Evolutionary conservation across 2,797 vertebrate genomes (phyloP), one percentile per base, ranked within the genome.

Genomic region (Sebastes oblongus): DNA sequence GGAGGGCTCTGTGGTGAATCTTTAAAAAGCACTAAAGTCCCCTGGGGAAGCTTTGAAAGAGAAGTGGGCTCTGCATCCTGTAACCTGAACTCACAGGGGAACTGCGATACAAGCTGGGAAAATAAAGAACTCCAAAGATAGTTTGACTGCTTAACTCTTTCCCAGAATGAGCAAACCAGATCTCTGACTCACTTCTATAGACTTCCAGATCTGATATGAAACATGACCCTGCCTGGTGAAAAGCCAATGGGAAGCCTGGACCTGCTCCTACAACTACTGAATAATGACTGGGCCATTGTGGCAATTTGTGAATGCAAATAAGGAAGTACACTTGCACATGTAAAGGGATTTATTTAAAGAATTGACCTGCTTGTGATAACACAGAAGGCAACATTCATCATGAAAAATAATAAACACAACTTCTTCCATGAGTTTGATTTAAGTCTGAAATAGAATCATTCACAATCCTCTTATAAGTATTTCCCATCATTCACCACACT

Each of bases 61-160:
- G 66, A 78, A 73, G 20, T 67, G 61, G 73, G 80, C 34, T 65
- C 52, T 54, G 69, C 60, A 69, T 69, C 83, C 86, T 72, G 84
- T 84, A 93, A 92, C 88, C 81, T 93, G 90, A 85, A 84, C 82
- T 83, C 81, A 74, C 34, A 3, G 12, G 90, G 89, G 91, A 77
- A 78, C 61, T 78, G 14, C 2, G 68, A 84, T 84, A 79, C 88
- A 91, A 90, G 86, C 84, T 92, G 90, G 75, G 87, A 94, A 94
- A 90, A 87, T 86, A 90, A 86, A 88, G 74, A 79, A 64, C 32
- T 55, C 62, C 75, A 86, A 83, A 91, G 64, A 88, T 87, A 83
- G 55, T 76, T 56, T 59, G 54, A 85, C 70, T 75, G 22, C 39
- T 61, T 71, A 59, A 85, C 46, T 14, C 80, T 66, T 88, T 89